These are phyloP conservation scores for Oreochromis grahami DNA, from an alignment of 2,797 vertebrate species.

Conservation along the genomic window DNA sequence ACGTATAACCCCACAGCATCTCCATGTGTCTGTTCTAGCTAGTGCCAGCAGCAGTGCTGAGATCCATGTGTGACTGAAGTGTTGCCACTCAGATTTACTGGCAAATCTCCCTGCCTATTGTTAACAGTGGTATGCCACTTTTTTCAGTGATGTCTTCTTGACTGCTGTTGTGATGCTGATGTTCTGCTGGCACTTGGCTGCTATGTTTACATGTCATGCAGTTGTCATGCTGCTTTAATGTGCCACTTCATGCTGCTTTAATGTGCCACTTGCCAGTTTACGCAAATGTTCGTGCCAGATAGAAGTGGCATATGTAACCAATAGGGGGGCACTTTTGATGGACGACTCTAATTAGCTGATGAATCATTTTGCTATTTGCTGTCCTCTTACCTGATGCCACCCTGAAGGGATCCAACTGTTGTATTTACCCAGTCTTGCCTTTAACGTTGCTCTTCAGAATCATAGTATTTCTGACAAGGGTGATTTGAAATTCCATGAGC, in stretches of 20 bases:
- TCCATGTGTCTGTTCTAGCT: not conserved
- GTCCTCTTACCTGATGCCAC: not conserved
- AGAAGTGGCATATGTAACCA: not conserved
- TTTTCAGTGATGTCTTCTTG: not conserved
- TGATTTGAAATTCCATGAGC: not conserved
- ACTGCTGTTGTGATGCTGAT: not conserved
- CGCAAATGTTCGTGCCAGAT: not conserved
- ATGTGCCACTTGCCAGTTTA: not conserved
- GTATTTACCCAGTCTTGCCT: not conserved
- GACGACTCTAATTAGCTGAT: conserved; percentile 2
- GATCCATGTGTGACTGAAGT: not conserved
- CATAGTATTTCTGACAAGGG: not conserved
- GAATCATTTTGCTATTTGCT: conserved; percentile 4
- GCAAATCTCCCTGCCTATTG: not conserved
- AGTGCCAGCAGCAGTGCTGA: not conserved
- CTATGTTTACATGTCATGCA: not conserved
- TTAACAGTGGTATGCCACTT: not conserved
- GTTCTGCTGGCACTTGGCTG: not conserved
- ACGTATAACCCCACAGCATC: not conserved
- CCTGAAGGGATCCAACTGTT: not conserved
- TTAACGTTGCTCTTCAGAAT: not conserved
- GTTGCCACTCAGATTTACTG: not conserved
- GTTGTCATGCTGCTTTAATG: not conserved
- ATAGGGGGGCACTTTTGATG: not conserved
- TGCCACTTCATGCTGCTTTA: not conserved